Evolutionary conservation across 2,797 vertebrate species (phyloP).

Genomic region (Sebastes minor): DNA sequence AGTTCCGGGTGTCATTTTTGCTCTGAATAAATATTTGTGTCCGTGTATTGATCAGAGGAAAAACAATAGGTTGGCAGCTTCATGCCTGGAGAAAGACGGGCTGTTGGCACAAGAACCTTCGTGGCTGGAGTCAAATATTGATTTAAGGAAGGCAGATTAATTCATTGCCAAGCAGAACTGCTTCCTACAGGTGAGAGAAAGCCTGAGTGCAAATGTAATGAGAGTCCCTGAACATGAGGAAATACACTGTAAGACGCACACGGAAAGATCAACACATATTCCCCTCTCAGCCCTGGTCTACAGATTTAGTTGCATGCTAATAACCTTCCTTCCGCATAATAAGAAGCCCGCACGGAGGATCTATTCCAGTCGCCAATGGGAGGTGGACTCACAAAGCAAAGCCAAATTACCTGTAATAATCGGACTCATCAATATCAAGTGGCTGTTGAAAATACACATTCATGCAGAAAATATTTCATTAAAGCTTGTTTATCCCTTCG

Average conservation of each 20-base stretch:
- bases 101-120: background rate
- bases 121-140: constrained; percentile 14
- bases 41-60: constrained; percentile 18
- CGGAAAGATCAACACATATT: background rate
- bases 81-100: constrained; percentile 1
- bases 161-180: background rate
- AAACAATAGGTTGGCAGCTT: constrained; percentile 2
- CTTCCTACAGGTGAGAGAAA: background rate
- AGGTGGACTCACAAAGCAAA: background rate
- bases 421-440: background rate
- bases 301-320: background rate
- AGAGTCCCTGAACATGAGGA: background rate
- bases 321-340: background rate
- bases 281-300: background rate
- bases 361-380: background rate
- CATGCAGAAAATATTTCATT: background rate
- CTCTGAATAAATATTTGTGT: constrained; percentile 43
- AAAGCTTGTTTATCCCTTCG: background rate
- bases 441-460: background rate
- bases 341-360: background rate
- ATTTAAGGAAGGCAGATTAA: constrained; percentile 19
- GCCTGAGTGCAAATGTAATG: background rate
- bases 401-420: constrained; percentile 7
- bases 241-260: background rate
- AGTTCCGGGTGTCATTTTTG: constrained; percentile 21